Percentiles rank a stretch among this genome's conserved stretches.
Evolutionary conservation across 2,113 vertebrate genomes (phyloP).

Genomic region (Pseudonaja textilis): DNA sequence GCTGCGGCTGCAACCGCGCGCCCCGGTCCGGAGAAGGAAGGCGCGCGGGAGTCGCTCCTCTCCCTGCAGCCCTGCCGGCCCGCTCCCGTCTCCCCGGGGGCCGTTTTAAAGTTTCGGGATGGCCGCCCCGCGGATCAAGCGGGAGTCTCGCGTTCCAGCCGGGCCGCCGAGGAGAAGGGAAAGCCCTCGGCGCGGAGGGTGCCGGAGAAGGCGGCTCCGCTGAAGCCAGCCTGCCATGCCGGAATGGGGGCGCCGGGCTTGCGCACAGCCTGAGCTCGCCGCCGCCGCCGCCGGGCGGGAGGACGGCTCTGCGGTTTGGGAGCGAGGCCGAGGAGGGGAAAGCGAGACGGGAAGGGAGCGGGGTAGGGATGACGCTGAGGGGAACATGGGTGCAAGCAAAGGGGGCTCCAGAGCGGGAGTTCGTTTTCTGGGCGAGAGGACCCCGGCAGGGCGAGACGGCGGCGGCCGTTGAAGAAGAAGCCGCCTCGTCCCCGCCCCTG

Average conservation of each 20-base stretch:
- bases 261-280: constrained; percentile 48
- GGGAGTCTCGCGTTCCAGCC: neutral
- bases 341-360: neutral
- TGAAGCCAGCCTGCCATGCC: neutral
- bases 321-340: constrained; percentile 15
- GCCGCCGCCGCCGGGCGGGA: constrained; percentile 32
- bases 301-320: neutral
- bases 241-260: neutral
- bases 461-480: neutral
- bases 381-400: constrained; percentile 31
- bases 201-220: neutral
- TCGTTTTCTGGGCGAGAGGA: constrained; percentile 34
- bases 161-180: neutral
- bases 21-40: constrained; percentile 41
- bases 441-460: neutral
- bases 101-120: constrained; percentile 14
- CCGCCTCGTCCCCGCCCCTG: constrained; percentile 35
- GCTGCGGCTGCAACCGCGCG: constrained; percentile 3
- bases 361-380: neutral
- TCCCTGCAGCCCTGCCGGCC: constrained; percentile 28
- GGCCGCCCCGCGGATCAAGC: neutral
- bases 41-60: constrained; percentile 27
- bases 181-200: neutral
- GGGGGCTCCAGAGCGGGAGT: constrained; percentile 32
- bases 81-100: constrained; percentile 27